Evolutionary conservation across 2,888 invertebrate species (phyloP), one percentile per base, ranked within the genome.

Genomic region (Achlya flavicornis): DNA sequence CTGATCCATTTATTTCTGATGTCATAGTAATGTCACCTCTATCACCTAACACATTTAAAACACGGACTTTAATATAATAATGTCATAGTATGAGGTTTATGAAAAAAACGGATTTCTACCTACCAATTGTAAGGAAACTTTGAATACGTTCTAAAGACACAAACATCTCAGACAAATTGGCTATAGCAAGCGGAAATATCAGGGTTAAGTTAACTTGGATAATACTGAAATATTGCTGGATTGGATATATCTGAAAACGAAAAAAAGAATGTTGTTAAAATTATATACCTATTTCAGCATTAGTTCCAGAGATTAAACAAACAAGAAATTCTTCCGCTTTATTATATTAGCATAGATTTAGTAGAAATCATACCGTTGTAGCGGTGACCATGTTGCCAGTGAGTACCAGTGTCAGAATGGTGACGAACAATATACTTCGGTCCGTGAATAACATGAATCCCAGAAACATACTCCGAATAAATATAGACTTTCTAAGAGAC

Each of bases 401-500:
- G 4, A 93, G 81, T 1, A 89, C 78, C 4, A 92, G 82, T 1
- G 86, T 86, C 67, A 93, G 77, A 19, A 88, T 78, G 1, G 96
- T 96, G 6, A 96, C 75, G 77, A 97, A 97, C 57, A 97, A 89
- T 0, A 96, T 96, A 3, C 95, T 87, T 78, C 97, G 95, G 62
- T 96, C 95, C 0, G 96, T 96, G 74, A 97, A 97, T 69, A 97
- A 92, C 81, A 96, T 96, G 75, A 96, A 96, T 0, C 96, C 96
- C 80, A 96, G 92, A 65, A 96, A 95, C 48, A 95, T 84, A 61
- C 96, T 96, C 69, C 96, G 91, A n/a, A 96, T 94, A 72, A 94
- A 95, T 12, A 95, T 95, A 5, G 95, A 94, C 64, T 93, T 92
- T 73, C 87, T 92, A 41, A 96, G 89, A 32, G 95, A 91, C 1